Evolutionary conservation across 2,113 vertebrate genomes (phyloP), one percentile per base, ranked within the genome.

Genomic region (Arenaria interpres): DNA sequence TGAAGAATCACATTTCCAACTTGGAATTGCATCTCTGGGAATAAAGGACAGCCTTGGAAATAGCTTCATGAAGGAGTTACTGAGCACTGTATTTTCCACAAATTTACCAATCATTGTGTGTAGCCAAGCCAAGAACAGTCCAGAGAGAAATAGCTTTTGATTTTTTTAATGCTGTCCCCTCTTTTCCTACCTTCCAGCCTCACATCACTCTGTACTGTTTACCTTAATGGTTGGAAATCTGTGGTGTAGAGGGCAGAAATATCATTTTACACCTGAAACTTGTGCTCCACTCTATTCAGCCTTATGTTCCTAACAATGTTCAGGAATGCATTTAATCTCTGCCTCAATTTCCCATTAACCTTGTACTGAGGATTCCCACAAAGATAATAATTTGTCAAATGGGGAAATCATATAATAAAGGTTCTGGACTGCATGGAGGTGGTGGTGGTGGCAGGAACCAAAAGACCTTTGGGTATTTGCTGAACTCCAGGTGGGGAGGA

Each of bases 281-380:
- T 0, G 0, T 11, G 14, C 16, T 50, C 18, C 12, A 5, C 6
- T 57, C 22, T 53, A 2, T 54, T 54, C 28, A 72, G 51, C n/a
- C 4, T 2, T 39, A 11, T 7, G 9, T 90, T 85, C 79, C 23
- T 48, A 57, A 24, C 6, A 6, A 7, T 25, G 35, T 18, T 66
- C 6, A 7, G 48, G 22, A 57, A 35, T 10, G 7, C 17, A 22
- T 85, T 83, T 73, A 46, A 64, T 37, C 5, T n/a, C 28, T 63
- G 24, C 8, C 23, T 76, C 45, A 46, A 23, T 45, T 77, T 86
- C 19, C 41, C 8, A 7, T 23, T 30, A 16, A 30, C 17, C 19
- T 67, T 37, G 30, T 27, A 24, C 27, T 59, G 48, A 67, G 32
- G 12, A 22, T 62, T 17, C 8, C 25, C 28, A 21, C 6, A 57